Evolutionary conservation across 2,113 vertebrate species (phyloP).

Genomic region (Pitta sordida): DNA sequence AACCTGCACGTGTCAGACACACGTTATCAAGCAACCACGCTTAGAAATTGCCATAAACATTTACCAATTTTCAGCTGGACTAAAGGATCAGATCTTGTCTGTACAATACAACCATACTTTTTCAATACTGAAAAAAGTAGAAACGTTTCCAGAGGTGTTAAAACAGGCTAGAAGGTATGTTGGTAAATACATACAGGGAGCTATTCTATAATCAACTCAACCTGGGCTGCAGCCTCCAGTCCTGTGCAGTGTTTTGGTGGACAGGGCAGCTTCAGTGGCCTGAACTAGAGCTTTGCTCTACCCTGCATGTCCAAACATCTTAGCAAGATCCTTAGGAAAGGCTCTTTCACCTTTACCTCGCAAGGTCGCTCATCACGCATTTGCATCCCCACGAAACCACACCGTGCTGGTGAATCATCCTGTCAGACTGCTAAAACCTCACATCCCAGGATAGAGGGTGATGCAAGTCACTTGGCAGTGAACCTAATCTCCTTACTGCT

Average conservation of each 20-base stretch:
- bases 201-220: background rate
- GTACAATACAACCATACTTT: background rate
- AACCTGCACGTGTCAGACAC: background rate
- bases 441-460: background rate
- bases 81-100: background rate
- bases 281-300: background rate
- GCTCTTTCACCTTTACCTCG: background rate
- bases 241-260: background rate
- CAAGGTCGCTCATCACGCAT: background rate
- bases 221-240: background rate
- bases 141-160: background rate
- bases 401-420: background rate
- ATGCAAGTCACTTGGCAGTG: background rate
- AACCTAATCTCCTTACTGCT: background rate
- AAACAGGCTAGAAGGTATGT: background rate
- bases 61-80: background rate
- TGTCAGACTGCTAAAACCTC: background rate
- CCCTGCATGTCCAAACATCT: background rate
- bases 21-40: fast-evolving
- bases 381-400: background rate
- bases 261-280: background rate
- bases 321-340: background rate
- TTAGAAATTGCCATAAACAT: background rate
- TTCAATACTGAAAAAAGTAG: background rate
- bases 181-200: background rate